These are phyloP conservation scores for Cryptotis parvus DNA, from an alignment of 2,113 vertebrate species.

Conservation along the genomic window DNA sequence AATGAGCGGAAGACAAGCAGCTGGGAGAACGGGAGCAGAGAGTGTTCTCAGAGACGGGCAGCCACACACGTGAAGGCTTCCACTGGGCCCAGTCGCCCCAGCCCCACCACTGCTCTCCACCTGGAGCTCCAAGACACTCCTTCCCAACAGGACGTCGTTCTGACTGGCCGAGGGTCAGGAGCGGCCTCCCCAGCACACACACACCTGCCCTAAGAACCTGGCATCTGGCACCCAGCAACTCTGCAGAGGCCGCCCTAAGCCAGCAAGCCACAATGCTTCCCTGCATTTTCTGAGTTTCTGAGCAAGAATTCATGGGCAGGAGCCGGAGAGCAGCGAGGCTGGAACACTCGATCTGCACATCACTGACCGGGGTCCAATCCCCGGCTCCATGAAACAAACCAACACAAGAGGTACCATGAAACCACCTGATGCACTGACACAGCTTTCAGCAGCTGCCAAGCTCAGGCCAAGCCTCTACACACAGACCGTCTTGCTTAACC, in stretches of 20 bases:
- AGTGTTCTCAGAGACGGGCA: conserved; percentile 1
- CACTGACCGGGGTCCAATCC: not conserved
- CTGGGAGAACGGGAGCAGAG: conserved; percentile 1
- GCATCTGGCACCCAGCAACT: conserved; percentile 15
- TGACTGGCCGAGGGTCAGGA: not conserved
- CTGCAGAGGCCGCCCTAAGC: not conserved
- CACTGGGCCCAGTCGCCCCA: not conserved
- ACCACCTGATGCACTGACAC: not conserved
- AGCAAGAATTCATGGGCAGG: conserved; percentile 27
- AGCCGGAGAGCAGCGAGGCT: too few relatives aligned
- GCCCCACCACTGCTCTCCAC: not conserved
- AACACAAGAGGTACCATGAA: not conserved
- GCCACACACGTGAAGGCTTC: not conserved
- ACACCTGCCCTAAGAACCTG: conserved; percentile 46
- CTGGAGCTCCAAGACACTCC: not conserved
- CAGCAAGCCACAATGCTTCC: conserved; percentile 45
- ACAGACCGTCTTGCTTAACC: not conserved
- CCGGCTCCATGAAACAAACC: too few relatives aligned
- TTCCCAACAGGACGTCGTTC: conserved; percentile 23
- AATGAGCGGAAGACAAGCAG: conserved; percentile 47
- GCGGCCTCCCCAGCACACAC: too few relatives aligned
- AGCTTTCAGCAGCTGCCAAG: not conserved
- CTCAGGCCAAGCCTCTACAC: not conserved
- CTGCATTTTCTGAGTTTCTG: conserved; percentile 44
- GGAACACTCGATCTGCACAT: not conserved